Evolutionary conservation across 30 jellyfish, hydroid and myxozoan genomes (phyloP).

Genomic region (Chrysaora quinquecirrha): DNA sequence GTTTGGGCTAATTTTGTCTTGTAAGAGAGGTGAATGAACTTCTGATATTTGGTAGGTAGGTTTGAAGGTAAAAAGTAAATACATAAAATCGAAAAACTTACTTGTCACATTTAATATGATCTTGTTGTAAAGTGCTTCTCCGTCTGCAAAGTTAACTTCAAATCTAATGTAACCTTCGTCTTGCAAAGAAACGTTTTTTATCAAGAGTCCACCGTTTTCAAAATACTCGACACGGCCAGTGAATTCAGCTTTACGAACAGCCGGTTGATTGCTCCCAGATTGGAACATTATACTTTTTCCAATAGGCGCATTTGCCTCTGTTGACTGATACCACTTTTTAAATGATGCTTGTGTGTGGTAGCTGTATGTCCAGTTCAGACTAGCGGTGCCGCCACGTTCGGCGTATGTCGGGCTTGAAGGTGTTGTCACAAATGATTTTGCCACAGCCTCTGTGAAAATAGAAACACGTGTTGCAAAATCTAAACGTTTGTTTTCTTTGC

Average conservation of each 20-base stretch:
- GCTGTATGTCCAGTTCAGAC: slow-evolving; percentile 5
- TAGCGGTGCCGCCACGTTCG: background rate
- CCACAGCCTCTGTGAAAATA: background rate
- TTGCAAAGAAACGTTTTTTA: slow-evolving; percentile 20
- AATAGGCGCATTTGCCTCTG: slow-evolving; percentile 9
- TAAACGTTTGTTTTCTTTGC: too few species aligned
- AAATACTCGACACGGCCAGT: slow-evolving; percentile 47
- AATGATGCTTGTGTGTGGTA: slow-evolving; percentile 3
- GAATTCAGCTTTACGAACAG: slow-evolving; percentile 3
- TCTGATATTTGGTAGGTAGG: too few species aligned
- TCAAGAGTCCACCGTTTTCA: slow-evolving; percentile 31
- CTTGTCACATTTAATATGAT: slow-evolving; percentile 44
- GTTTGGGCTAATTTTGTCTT: too few species aligned
- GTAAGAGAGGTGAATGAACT: too few species aligned
- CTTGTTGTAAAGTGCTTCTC: slow-evolving; percentile 10
- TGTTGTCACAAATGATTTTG: background rate
- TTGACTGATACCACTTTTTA: slow-evolving; percentile 35
- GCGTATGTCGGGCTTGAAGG: slow-evolving; percentile 1
- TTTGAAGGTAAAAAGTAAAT: too few species aligned
- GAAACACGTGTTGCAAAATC: too few species aligned
- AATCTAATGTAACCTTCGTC: slow-evolving; percentile 69
- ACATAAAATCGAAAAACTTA: too few species aligned
- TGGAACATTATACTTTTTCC: slow-evolving; percentile 50
- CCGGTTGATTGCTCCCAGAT: slow-evolving; percentile 8
- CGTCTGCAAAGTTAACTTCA: slow-evolving; percentile 55